Percentiles rank a stretch among this genome's conserved stretches.
These are phyloP conservation scores for Oikopleura vanhoeffeni DNA, from an alignment of 23 tunicate genomes.

Conservation along the genomic window DNA sequence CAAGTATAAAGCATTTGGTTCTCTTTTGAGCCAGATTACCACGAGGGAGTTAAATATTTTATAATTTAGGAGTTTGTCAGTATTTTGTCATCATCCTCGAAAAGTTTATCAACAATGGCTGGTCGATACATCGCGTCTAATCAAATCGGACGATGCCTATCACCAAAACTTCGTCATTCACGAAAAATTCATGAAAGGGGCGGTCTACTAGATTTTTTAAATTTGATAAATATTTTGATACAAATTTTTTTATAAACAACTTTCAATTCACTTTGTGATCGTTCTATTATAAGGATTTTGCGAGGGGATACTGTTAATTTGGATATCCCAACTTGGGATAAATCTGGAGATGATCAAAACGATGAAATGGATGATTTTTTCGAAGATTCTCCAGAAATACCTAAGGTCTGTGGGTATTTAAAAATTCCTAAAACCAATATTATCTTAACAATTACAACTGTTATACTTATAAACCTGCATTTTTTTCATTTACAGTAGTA, in stretches of 20 bases:
- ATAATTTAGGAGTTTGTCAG: neutral
- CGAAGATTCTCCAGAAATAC: too few species aligned
- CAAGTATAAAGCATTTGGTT: neutral
- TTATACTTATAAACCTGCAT: too few species aligned
- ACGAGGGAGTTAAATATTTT: neutral
- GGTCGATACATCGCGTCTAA: constrained; percentile 12
- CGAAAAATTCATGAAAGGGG: neutral
- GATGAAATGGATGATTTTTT: neutral
- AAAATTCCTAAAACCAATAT: too few species aligned
- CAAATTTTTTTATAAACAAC: too few species aligned
- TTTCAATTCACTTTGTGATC: too few species aligned
- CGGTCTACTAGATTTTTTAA: too few species aligned
- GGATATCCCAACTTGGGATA: neutral
- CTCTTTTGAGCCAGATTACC: neutral
- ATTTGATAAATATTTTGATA: too few species aligned
- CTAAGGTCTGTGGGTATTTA: too few species aligned
- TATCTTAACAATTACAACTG: too few species aligned
- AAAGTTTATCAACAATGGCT: neutral
- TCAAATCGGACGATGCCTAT: constrained; percentile 12
- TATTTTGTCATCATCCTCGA: neutral
- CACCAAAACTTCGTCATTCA: neutral
- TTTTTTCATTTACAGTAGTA: too few species aligned
- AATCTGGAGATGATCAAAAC: neutral
- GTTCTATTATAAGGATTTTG: neutral
- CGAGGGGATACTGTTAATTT: neutral